A percentile compares a stretch with the other conserved stretches of the same genome.
phyloP scores from a whole-genome alignment of 2,113 vertebrate genomes.

The Dicaeum eximium region DNA sequence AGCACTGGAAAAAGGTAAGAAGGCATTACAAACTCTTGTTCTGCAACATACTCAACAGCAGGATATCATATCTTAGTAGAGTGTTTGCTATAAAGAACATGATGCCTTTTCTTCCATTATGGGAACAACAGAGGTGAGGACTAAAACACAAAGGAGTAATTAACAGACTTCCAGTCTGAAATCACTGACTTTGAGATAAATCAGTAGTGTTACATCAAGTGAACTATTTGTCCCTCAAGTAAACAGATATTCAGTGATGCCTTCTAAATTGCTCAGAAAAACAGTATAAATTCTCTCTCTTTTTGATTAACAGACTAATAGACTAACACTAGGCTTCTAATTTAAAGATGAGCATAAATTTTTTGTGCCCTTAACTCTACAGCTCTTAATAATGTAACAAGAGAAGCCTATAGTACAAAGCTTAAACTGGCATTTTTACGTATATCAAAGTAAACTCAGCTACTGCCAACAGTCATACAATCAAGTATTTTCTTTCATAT shows the following conservation, averaged over 20 bases:
- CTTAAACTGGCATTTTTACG: not conserved
- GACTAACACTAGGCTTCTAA: not conserved
- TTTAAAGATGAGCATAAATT: not conserved
- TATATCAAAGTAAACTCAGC: not conserved
- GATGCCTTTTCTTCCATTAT: not conserved
- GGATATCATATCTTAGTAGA: not conserved
- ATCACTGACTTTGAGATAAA: not conserved
- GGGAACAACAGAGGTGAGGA: not conserved
- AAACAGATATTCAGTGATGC: not conserved
- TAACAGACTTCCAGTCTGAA: not conserved
- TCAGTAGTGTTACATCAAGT: not conserved
- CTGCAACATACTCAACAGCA: not conserved
- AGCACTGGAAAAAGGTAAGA: not conserved
- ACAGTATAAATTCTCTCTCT: not conserved
- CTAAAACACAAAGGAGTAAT: not conserved
- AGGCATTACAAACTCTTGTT: not conserved
- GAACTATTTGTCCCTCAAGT: not conserved
- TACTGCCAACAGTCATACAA: not conserved
- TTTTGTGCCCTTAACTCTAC: not conserved
- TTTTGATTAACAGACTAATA: not conserved
- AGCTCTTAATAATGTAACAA: not conserved
- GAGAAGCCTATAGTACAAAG: not conserved
- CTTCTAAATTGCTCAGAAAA: not conserved
- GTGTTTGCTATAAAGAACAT: not conserved
- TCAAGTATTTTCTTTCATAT: not conserved